Percentiles rank a stretch among this genome's conserved stretches.
These are phyloP conservation scores for Planococcus citri DNA, from an alignment of 1,140 invertebrate genomes.

Conservation along the genomic window DNA sequence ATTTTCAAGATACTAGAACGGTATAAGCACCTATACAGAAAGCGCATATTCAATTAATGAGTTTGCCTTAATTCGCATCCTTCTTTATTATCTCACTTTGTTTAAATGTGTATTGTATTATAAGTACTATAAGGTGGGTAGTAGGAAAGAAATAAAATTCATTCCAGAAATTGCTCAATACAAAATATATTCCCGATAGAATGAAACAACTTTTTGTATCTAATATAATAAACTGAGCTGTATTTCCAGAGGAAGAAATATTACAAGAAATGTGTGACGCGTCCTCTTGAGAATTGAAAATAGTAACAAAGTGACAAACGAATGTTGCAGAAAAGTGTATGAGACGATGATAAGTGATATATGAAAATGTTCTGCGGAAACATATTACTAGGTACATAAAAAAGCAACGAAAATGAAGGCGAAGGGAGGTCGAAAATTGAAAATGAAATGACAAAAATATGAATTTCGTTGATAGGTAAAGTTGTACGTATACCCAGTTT, in stretches of 20 bases:
- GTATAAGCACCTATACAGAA: background rate
- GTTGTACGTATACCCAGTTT: no score
- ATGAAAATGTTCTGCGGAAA: constrained; percentile 5
- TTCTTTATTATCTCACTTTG: background rate
- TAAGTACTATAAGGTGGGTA: no score
- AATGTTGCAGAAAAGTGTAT: constrained; percentile 11
- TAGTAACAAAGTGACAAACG: background rate
- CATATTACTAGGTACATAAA: background rate
- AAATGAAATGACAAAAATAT: constrained; percentile 8
- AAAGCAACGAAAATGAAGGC: background rate
- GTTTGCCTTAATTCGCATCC: background rate
- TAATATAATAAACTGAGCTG: background rate
- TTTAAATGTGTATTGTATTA: no score
- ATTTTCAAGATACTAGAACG: background rate
- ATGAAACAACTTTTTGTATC: background rate
- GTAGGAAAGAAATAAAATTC: background rate
- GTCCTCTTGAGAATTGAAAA: background rate
- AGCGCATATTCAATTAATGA: background rate
- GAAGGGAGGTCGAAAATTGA: constrained; percentile 11
- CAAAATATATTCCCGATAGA: background rate
- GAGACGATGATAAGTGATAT: constrained; percentile 3
- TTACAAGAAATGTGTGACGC: background rate
- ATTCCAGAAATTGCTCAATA: background rate
- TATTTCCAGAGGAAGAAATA: background rate
- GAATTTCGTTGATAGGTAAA: background rate